phyloP scores from a whole-genome alignment of 2,797 vertebrate genomes.

The Sebastolobus altivelis region DNA sequence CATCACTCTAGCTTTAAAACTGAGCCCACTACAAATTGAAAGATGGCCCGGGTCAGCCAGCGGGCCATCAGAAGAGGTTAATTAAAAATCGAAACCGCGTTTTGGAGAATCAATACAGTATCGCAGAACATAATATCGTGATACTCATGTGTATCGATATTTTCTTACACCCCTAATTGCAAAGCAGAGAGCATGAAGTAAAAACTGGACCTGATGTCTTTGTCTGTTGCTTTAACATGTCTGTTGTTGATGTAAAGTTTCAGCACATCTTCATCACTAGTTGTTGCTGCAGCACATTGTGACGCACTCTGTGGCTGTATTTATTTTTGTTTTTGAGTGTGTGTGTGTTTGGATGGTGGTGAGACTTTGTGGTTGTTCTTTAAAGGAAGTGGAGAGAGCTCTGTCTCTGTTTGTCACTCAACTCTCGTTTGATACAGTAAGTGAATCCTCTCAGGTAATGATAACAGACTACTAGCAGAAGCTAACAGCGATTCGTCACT shows the following conservation, averaged over 20 bases:
- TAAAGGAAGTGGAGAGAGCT: conserved; percentile 42
- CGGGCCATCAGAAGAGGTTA: no score
- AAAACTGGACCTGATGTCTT: not conserved
- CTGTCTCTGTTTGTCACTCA: not conserved
- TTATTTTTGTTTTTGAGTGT: conserved; percentile 1
- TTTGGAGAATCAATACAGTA: no score
- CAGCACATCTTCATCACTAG: conserved; percentile 25
- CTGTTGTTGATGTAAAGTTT: conserved; percentile 2
- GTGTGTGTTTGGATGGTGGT: conserved; percentile 9
- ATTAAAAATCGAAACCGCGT: no score
- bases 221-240: not conserved
- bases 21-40: no score
- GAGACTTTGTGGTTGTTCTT: conserved; percentile 40
- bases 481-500: no score
- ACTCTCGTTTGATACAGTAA: not conserved
- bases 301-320: conserved; percentile 4
- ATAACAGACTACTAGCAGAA: not conserved
- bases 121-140: no score
- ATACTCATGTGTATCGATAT: no score
- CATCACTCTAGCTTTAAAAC: no score
- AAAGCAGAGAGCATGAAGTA: not conserved
- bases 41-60: no score
- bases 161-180: no score
- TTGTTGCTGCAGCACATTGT: not conserved
- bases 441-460: not conserved